Evolutionary conservation across 2,797 vertebrate species (phyloP).

Genomic region (Artibeus lituratus): DNA sequence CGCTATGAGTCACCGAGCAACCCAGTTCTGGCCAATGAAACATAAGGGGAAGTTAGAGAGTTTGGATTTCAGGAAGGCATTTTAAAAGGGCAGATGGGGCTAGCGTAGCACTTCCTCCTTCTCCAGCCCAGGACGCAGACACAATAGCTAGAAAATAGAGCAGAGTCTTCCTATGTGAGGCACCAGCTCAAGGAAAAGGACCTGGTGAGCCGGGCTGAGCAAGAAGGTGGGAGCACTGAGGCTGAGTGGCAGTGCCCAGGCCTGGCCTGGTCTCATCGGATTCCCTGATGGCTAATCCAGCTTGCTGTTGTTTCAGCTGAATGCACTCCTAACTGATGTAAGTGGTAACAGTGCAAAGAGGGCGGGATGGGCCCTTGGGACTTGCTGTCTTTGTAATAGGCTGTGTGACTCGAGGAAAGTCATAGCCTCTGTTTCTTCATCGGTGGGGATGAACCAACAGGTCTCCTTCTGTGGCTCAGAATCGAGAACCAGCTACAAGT

Average conservation of each 20-base stretch:
- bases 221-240: rapidly evolving
- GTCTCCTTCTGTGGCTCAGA: background rate
- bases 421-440: background rate
- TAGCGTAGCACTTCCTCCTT: background rate
- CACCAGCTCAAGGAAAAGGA: background rate
- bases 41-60: background rate
- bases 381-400: background rate
- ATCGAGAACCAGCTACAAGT: background rate
- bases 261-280: background rate
- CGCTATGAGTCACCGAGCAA: background rate
- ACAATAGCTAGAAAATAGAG: background rate
- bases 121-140: background rate
- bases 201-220: background rate
- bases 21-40: background rate
- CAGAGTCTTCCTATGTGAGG: background rate
- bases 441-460: background rate
- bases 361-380: background rate
- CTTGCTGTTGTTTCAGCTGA: background rate
- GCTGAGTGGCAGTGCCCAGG: rapidly evolving
- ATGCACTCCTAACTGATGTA: no score
- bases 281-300: background rate
- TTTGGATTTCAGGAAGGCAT: background rate
- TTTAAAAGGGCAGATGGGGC: background rate
- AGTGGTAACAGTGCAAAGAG: background rate
- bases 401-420: background rate